A percentile compares a stretch with the other conserved stretches of the same genome.
Evolutionary conservation across 1,140 invertebrate species (phyloP).

Genomic region (Solen grandis): DNA sequence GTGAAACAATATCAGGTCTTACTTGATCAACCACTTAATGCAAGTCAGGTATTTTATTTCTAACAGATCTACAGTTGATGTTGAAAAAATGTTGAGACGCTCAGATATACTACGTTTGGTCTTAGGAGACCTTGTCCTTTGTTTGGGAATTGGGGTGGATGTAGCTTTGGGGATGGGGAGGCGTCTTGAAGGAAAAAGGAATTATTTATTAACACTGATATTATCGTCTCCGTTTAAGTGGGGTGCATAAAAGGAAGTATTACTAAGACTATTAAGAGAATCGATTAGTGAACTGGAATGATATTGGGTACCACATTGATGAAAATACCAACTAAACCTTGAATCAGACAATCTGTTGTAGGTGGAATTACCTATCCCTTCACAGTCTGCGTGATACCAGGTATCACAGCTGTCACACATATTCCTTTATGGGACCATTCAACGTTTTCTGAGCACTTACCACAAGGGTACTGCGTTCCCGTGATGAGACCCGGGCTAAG

Average conservation of each 20-base stretch:
- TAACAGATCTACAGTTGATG: conserved; percentile 29
- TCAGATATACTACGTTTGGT: no score
- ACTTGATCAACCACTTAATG: conserved; percentile 18
- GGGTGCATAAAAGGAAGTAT: not conserved
- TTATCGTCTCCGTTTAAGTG: no score
- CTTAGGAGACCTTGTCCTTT: no score
- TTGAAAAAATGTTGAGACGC: no score
- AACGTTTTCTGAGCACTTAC: not conserved
- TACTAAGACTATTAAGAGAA: not conserved
- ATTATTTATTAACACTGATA: no score
- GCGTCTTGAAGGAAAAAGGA: no score
- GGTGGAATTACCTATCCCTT: conserved; percentile 19
- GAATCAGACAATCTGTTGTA: conserved; percentile 17
- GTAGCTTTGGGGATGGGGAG: no score
- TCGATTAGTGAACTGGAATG: not conserved
- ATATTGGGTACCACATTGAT: not conserved
- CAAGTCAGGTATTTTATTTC: conserved; percentile 24
- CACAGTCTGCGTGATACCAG: conserved; percentile 16
- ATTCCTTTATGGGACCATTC: conserved; percentile 14
- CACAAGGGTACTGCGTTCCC: conserved; percentile 2
- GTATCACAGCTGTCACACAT: conserved; percentile 17
- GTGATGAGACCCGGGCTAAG: not conserved
- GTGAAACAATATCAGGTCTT: conserved; percentile 17
- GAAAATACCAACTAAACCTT: conserved; percentile 1
- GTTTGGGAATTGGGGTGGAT: no score